A percentile compares a stretch with the other conserved stretches of the same genome.
These are phyloP conservation scores for Acanthurus leucopareius DNA, from an alignment of 2,797 vertebrate species.

Conservation along the genomic window DNA sequence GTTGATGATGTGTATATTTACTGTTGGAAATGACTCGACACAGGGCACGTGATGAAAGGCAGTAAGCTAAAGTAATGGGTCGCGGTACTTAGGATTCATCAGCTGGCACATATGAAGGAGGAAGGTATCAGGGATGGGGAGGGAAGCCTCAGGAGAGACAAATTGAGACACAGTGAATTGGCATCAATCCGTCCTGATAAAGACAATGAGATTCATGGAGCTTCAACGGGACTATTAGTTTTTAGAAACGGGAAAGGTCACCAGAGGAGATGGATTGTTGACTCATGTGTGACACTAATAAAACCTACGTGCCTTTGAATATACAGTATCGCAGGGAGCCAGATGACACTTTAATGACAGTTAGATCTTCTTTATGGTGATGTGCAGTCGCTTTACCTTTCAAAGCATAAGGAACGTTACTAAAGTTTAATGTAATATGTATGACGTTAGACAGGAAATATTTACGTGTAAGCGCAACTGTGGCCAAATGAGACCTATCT, in stretches of 20 bases:
- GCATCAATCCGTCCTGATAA: constrained; percentile 64
- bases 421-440: constrained; percentile 40
- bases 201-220: constrained; percentile 71
- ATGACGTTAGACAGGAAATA: constrained; percentile 42
- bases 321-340: constrained; percentile 18
- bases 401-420: constrained; percentile 38
- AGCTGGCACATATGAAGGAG: constrained; percentile 36
- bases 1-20: constrained; percentile 31
- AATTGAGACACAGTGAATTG: constrained; percentile 47
- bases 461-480: not conserved
- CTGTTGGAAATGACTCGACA: constrained; percentile 27
- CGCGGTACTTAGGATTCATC: constrained; percentile 47
- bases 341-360: constrained; percentile 59
- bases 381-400: constrained; percentile 37
- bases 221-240: constrained; percentile 51
- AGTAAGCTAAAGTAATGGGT: constrained; percentile 26
- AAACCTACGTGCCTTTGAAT: constrained; percentile 51
- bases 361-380: constrained; percentile 63
- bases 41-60: constrained; percentile 43
- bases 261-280: constrained; percentile 50
- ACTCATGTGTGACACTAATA: constrained; percentile 62
- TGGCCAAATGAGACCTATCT: not conserved
- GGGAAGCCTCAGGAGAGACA: constrained; percentile 44
- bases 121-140: not conserved
- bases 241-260: constrained; percentile 50